phyloP scores from a whole-genome alignment of 2,888 invertebrate genomes.

The Ferdinandea cuprea region DNA sequence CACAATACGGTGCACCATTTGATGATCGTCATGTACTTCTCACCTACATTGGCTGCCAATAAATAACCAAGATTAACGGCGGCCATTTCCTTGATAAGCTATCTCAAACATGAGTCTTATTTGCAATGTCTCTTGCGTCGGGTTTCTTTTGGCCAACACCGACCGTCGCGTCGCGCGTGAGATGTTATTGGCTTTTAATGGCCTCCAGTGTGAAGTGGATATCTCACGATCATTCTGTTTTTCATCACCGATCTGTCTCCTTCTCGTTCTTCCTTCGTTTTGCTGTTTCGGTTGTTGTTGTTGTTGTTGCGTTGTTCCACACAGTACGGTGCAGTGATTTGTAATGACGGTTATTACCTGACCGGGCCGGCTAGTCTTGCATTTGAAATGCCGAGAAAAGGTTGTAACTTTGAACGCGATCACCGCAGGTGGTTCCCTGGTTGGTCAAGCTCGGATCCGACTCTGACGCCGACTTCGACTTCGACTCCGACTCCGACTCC shows the following conservation, averaged over 20 bases:
- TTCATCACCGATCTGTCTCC: constrained; percentile 60
- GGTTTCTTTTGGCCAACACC: constrained; percentile 40
- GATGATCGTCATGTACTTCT: constrained; percentile 66
- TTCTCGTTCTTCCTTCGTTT: constrained; percentile 10
- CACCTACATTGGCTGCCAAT: constrained; percentile 55
- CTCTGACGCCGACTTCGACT: not conserved
- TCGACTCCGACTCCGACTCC: not conserved
- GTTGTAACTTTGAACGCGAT: constrained; percentile 47
- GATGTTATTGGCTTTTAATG: constrained; percentile 67
- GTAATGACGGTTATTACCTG: constrained; percentile 62
- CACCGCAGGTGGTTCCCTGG: constrained; percentile 59
- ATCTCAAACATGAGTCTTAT: constrained; percentile 60
- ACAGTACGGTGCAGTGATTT: constrained; percentile 34
- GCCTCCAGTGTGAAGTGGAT: constrained; percentile 57
- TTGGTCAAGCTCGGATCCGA: constrained; percentile 23
- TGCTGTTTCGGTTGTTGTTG: not conserved
- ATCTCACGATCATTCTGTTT: constrained; percentile 66
- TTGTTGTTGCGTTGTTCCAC: not conserved
- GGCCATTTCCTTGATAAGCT: constrained; percentile 68
- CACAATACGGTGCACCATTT: constrained; percentile 29
- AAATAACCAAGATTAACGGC: constrained; percentile 71
- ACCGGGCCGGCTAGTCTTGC: constrained; percentile 20
- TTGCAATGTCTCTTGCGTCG: constrained; percentile 28
- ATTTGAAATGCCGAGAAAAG: constrained; percentile 44
- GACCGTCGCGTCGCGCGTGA: constrained; percentile 49